A percentile compares a stretch with the other conserved stretches of the same genome.
Conservation (phyloP, 2,113 vertebrate genomes). For the Zingel zingel region DNA sequence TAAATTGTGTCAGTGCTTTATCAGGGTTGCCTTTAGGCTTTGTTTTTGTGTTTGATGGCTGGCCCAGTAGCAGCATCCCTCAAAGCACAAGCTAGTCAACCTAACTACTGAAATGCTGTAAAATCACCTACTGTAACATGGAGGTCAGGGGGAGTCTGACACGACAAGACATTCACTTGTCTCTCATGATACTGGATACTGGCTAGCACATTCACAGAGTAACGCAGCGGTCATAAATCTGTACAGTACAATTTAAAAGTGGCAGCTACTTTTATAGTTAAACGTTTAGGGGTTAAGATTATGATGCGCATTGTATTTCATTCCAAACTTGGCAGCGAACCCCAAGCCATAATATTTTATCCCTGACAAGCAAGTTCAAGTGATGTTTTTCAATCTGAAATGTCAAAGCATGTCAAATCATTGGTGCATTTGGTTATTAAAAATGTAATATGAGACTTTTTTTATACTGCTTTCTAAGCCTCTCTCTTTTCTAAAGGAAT, state of each 20-base stretch:
- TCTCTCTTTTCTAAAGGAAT: slow-evolving; percentile 39
- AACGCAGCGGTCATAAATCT: slow-evolving; percentile 13
- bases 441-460: background rate
- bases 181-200: slow-evolving; percentile 1
- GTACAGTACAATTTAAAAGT: slow-evolving; percentile 38
- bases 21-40: slow-evolving; percentile 9
- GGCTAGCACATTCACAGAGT: background rate
- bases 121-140: slow-evolving; percentile 11
- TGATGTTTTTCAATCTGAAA: slow-evolving; percentile 2
- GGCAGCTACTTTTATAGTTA: slow-evolving; percentile 73
- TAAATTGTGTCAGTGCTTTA: slow-evolving; percentile 8
- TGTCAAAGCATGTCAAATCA: slow-evolving; percentile 11
- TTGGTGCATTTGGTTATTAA: background rate
- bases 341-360: background rate
- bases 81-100: slow-evolving; percentile 47
- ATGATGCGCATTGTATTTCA: slow-evolving; percentile 10
- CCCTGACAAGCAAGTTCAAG: background rate
- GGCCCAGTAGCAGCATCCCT: slow-evolving; percentile 17
- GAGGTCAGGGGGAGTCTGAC: background rate
- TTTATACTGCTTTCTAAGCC: slow-evolving; percentile 30
- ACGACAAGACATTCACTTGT: background rate
- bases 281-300: background rate
- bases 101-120: slow-evolving; percentile 39
- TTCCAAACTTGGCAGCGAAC: background rate
- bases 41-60: background rate